Conservation (phyloP, 37 sponge, comb jelly and placozoan genomes). For the Amphimedon queenslandica region DNA sequence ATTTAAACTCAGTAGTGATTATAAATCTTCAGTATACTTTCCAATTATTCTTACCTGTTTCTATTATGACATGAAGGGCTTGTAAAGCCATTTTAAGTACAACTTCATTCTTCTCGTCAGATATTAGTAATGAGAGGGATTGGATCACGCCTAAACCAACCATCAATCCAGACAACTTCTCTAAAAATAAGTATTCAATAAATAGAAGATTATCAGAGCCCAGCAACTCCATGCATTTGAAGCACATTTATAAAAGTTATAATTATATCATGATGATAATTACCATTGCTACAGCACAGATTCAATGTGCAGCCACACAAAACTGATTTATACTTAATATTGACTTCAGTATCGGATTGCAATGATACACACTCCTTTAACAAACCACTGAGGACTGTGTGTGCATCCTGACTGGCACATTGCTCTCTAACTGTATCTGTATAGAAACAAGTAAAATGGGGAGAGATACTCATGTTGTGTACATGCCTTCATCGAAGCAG, state of each 20-base stretch:
- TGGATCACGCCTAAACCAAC: background rate
- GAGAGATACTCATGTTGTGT: background rate
- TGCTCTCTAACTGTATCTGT: slow-evolving; percentile 31
- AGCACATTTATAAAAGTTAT: too few relatives aligned
- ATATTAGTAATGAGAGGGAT: slow-evolving; percentile 9
- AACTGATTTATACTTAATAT: slow-evolving; percentile 23
- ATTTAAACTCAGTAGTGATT: too few relatives aligned
- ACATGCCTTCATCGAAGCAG: slow-evolving; percentile 66
- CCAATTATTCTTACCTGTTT: too few relatives aligned
- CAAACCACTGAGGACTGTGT: slow-evolving; percentile 10
- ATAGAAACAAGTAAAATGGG: background rate
- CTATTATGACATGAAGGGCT: slow-evolving; percentile 11
- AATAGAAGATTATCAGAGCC: background rate
- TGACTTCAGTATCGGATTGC: background rate
- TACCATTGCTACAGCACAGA: slow-evolving; percentile 49
- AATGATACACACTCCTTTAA: slow-evolving; percentile 10
- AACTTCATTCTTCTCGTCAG: too few relatives aligned
- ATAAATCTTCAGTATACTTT: too few relatives aligned
- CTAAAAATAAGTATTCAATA: slow-evolving; percentile 9
- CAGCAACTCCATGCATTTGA: background rate
- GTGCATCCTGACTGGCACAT: slow-evolving; percentile 12
- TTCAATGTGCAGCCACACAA: slow-evolving; percentile 63
- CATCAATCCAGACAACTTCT: slow-evolving; percentile 28
- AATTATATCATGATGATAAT: background rate
- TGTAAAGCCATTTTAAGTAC: slow-evolving; percentile 40